Conservation (phyloP, 2,797 vertebrate genomes). For the Tolypeutes matacus region DNA sequence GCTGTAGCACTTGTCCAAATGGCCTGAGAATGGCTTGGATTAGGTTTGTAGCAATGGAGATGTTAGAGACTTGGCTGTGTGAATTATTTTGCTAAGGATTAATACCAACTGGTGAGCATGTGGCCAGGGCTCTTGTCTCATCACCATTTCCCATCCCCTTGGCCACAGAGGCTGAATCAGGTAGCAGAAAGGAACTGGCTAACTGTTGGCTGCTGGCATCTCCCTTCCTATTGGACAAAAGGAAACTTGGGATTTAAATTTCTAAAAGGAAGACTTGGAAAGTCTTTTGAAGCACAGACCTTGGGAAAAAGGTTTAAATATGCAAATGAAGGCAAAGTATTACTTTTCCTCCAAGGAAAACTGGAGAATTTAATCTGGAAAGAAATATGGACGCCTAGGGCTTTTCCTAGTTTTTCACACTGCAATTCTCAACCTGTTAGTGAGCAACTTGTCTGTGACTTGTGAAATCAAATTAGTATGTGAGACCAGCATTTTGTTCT, state of each 20-base stretch:
- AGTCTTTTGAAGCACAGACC: not conserved
- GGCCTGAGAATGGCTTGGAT: not conserved
- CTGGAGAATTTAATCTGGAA: not conserved
- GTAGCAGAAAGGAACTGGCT: not conserved
- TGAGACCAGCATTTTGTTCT: not conserved
- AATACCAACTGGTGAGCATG: not conserved
- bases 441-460: not conserved
- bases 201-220: not conserved
- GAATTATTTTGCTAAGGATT: not conserved
- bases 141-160: not conserved
- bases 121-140: not conserved
- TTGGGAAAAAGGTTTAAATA: not conserved
- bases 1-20: not conserved
- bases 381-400: not conserved
- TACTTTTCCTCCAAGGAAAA: not conserved
- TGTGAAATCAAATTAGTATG: constrained; percentile 2
- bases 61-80: not conserved
- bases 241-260: not conserved
- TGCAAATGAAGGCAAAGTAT: not conserved
- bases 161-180: not conserved
- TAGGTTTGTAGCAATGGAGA: not conserved
- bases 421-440: not conserved
- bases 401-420: not conserved
- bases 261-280: not conserved
- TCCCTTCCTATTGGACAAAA: not conserved